A percentile compares a stretch with the other conserved stretches of the same genome.
Evolutionary conservation across 2,888 invertebrate genomes (phyloP).

Genomic region (Neoitamus cyanurus): DNA sequence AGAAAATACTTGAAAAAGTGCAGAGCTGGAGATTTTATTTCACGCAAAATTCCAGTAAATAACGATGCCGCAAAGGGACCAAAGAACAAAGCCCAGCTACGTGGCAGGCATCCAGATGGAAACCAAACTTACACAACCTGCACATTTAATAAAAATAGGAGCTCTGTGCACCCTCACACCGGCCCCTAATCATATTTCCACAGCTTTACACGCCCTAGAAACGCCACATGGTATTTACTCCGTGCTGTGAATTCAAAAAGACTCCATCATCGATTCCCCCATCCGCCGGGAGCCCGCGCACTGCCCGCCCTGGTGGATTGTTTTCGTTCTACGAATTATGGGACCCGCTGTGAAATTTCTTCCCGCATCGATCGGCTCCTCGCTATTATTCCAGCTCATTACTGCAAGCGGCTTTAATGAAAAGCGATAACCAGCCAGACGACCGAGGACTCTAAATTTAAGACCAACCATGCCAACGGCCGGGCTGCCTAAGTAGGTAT

Average conservation of each 20-base stretch:
- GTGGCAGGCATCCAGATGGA: conserved; percentile 46
- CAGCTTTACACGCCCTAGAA: conserved; percentile 45
- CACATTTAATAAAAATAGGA: conserved; percentile 46
- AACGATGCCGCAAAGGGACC: conserved; percentile 38
- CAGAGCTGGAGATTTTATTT: conserved; percentile 39
- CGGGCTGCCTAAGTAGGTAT: background rate
- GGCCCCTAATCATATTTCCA: conserved; percentile 44
- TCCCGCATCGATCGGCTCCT: conserved; percentile 26
- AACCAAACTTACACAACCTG: conserved; percentile 42
- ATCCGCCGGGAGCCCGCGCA: background rate
- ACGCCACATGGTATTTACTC: conserved; percentile 46
- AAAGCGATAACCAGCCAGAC: conserved; percentile 32
- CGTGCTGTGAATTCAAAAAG: conserved; percentile 45
- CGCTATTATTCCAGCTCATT: conserved; percentile 42
- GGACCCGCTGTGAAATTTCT: conserved; percentile 40
- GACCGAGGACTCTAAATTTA: conserved; percentile 3
- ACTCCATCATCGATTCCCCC: conserved; percentile 35
- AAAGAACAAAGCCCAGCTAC: conserved; percentile 46
- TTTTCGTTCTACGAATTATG: conserved; percentile 40
- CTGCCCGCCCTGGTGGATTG: conserved; percentile 26
- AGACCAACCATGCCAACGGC: background rate
- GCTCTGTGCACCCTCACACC: conserved; percentile 32
- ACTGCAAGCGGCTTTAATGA: conserved; percentile 43
- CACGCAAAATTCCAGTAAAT: conserved; percentile 45
- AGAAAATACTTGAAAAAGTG: conserved; percentile 34